Percentiles rank a stretch among this genome's conserved stretches.
Conservation (phyloP, 2,797 vertebrate species). For the Gallinago stenura region DNA sequence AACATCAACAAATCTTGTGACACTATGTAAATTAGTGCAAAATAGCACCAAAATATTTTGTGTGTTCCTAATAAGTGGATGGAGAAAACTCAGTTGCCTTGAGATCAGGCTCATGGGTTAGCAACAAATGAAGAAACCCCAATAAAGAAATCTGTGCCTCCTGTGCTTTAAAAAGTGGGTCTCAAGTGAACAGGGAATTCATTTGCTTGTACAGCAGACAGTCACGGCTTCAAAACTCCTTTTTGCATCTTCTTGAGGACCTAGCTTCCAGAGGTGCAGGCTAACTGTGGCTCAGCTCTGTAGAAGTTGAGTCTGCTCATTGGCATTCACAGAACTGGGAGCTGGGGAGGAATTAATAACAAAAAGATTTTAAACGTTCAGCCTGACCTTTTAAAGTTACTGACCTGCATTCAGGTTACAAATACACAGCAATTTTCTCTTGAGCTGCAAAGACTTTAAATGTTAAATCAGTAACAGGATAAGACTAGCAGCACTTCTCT, state of each 20-base stretch:
- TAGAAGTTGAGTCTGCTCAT: background rate
- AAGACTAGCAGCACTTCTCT: background rate
- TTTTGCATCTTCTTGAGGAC: background rate
- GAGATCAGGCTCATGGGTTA: background rate
- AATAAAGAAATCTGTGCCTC: background rate
- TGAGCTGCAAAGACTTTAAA: slow-evolving; percentile 26
- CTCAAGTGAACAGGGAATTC: background rate
- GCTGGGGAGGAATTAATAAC: slow-evolving; percentile 10
- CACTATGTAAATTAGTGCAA: background rate
- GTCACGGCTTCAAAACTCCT: background rate
- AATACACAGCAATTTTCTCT: slow-evolving; percentile 30
- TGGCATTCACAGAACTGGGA: slow-evolving; percentile 7
- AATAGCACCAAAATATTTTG: background rate
- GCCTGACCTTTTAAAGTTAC: slow-evolving; percentile 54
- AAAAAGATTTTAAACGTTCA: background rate
- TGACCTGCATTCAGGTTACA: slow-evolving; percentile 62
- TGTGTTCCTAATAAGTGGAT: background rate
- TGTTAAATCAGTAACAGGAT: slow-evolving; percentile 43
- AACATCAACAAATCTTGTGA: background rate
- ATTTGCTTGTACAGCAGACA: background rate
- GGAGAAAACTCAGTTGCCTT: background rate
- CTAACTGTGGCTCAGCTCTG: background rate
- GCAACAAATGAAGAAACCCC: background rate
- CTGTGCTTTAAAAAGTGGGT: background rate
- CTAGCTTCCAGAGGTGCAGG: background rate